Percentiles rank a stretch among this genome's conserved stretches.
These are phyloP conservation scores for Xylota segnis DNA, from an alignment of 2,888 invertebrate genomes.

Conservation along the genomic window DNA sequence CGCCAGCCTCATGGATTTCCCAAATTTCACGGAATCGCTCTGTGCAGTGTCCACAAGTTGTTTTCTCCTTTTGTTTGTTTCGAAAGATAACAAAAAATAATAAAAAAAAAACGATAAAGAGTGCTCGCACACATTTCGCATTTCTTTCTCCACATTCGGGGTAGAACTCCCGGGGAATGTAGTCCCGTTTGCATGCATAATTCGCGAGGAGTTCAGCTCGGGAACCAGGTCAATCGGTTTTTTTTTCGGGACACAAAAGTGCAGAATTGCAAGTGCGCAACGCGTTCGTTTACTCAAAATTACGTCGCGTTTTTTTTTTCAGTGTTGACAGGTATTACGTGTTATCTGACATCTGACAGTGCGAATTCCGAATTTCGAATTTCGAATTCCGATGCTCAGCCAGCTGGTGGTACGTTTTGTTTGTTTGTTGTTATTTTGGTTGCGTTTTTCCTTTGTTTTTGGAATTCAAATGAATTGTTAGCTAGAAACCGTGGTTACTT, in stretches of 20 bases:
- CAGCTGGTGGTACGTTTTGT: slow-evolving; percentile 26
- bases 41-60: slow-evolving; percentile 1
- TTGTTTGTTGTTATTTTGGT: slow-evolving; percentile 12
- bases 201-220: slow-evolving; percentile 23
- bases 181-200: slow-evolving; percentile 20
- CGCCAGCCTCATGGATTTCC: background rate
- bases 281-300: background rate
- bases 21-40: background rate
- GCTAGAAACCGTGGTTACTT: slow-evolving; percentile 5
- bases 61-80: background rate
- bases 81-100: slow-evolving; percentile 6
- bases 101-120: background rate
- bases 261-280: slow-evolving; percentile 18
- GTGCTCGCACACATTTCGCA: no score
- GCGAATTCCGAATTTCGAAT: slow-evolving; percentile 35
- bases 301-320: slow-evolving; percentile 12
- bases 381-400: slow-evolving; percentile 32
- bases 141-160: slow-evolving; percentile 6
- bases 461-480: background rate
- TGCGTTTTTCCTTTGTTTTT: slow-evolving; percentile 11
- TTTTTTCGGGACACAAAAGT: slow-evolving; percentile 2
- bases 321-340: slow-evolving; percentile 49
- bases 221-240: slow-evolving; percentile 45
- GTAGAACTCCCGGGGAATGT: background rate
- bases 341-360: slow-evolving; percentile 42